Evolutionary conservation across 92 coral and sea anemone species (phyloP).

Genomic region (Muricea muricata): DNA sequence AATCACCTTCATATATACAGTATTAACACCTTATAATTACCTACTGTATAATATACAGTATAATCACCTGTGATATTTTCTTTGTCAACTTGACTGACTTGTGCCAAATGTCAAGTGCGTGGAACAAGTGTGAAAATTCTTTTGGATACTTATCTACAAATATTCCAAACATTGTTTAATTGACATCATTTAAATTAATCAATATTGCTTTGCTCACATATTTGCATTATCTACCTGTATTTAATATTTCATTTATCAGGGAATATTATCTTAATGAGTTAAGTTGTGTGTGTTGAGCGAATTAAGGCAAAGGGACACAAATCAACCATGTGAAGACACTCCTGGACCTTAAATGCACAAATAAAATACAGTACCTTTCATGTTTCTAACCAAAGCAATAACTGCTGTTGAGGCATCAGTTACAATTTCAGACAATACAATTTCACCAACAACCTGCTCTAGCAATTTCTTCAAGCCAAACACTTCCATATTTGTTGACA

Average conservation of each 20-base stretch:
- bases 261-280: no score
- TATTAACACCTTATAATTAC: no score
- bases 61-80: no score
- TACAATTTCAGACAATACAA: constrained; percentile 48
- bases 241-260: no score
- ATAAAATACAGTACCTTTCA: constrained; percentile 18
- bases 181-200: no score
- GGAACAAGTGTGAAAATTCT: constrained; percentile 48
- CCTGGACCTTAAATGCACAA: constrained; percentile 6
- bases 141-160: constrained; percentile 22
- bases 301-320: no score
- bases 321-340: not conserved
- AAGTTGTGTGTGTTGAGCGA: no score
- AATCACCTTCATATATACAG: no score
- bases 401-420: constrained; percentile 64
- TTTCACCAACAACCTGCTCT: constrained; percentile 45
- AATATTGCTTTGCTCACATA: no score
- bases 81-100: constrained; percentile 65
- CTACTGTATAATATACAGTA: no score
- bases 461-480: constrained; percentile 47
- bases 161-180: no score
- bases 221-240: no score
- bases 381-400: constrained; percentile 48
- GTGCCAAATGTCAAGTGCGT: constrained; percentile 73
- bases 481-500: constrained; percentile 60